phyloP scores from a whole-genome alignment of 1,140 invertebrate genomes.

The Penaeus japonicus region DNA sequence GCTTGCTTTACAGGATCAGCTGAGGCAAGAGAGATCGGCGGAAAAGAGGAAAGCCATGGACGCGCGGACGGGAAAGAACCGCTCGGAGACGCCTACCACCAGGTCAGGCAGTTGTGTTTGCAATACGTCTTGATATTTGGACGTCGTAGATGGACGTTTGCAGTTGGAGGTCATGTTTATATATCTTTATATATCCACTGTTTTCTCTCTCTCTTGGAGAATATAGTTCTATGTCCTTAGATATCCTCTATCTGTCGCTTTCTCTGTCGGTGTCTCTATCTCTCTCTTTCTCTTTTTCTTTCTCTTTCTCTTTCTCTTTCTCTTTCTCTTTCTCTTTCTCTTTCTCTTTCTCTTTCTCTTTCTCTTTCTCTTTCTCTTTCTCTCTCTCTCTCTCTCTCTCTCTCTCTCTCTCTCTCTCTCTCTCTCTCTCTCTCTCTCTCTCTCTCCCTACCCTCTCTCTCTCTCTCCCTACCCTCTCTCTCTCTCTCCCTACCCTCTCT shows the following conservation, averaged over 20 bases:
- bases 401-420: background rate
- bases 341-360: no score
- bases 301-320: background rate
- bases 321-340: no score
- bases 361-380: background rate
- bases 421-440: no score
- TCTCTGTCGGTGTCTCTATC: no score
- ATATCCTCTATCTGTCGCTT: background rate
- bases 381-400: background rate
- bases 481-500: background rate
- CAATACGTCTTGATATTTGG: background rate
- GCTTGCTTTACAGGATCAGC: constrained; percentile 71
- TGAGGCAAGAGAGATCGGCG: constrained; percentile 87
- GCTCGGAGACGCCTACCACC: constrained; percentile 32
- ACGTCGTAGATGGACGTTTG: background rate
- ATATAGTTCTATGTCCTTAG: background rate
- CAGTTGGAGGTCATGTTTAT: constrained; percentile 7
- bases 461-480: background rate
- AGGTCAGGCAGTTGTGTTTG: constrained; percentile 10
- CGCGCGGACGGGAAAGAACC: constrained; percentile 59
- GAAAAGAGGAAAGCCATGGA: constrained; percentile 86
- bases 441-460: no score
- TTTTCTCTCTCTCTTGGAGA: background rate
- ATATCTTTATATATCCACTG: background rate
- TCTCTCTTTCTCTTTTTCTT: background rate